Evolutionary conservation across 2,113 vertebrate species (phyloP).

Genomic region (Acanthisitta chloris): DNA sequence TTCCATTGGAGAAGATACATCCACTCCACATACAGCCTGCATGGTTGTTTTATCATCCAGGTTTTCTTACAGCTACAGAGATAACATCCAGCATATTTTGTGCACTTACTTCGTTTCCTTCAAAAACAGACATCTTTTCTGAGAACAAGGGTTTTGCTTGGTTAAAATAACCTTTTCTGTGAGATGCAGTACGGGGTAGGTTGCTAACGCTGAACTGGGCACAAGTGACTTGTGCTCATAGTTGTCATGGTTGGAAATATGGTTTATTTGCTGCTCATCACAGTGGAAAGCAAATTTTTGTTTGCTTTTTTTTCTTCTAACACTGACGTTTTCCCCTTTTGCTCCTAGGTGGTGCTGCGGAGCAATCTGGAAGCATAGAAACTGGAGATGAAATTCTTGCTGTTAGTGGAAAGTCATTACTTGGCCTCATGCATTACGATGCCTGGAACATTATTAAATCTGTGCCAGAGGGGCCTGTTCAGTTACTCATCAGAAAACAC

Average conservation of each 20-base stretch:
- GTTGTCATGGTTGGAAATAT: neutral
- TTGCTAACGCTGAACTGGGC: neutral
- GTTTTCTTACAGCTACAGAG: neutral
- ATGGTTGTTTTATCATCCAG: neutral
- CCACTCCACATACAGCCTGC: neutral
- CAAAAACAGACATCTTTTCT: neutral
- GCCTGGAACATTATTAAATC: slow-evolving; percentile 93
- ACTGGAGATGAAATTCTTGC: slow-evolving; percentile 90
- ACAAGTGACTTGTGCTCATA: neutral
- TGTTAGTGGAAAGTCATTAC: slow-evolving; percentile 85
- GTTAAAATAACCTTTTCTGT: neutral
- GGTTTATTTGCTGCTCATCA: neutral
- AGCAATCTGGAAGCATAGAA: slow-evolving; percentile 84
- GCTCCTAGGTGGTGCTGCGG: slow-evolving; percentile 85
- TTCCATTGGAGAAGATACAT: neutral
- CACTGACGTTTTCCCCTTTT: neutral
- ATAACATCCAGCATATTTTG: neutral
- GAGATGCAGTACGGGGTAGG: neutral
- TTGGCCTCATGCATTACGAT: slow-evolving; percentile 88
- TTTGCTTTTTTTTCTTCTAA: neutral
- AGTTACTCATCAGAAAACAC: slow-evolving; percentile 83
- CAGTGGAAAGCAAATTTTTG: neutral
- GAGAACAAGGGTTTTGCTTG: neutral
- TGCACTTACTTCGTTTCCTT: neutral
- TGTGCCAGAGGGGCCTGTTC: slow-evolving; percentile 84